Percentiles rank a stretch among this genome's conserved stretches.
Conservation (phyloP, 2,113 vertebrate species). For the Tragulus kanchil region DNA sequence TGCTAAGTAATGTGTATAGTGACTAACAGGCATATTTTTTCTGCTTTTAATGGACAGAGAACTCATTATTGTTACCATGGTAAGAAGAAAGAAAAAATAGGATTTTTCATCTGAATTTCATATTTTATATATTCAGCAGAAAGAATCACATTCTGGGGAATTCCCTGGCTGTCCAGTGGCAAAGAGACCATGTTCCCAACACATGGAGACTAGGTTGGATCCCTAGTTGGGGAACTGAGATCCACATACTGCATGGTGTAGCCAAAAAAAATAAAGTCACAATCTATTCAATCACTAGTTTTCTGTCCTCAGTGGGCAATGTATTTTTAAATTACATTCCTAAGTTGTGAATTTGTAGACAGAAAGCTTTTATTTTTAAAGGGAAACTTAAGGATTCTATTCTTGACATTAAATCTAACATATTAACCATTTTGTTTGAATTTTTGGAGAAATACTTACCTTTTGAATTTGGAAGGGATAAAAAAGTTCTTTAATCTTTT, state of each 20-base stretch:
- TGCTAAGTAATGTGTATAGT: not conserved
- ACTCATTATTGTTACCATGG: not conserved
- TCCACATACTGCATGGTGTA: not conserved
- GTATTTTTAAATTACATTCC: slow-evolving; percentile 39
- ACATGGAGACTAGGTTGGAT: not conserved
- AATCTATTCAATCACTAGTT: not conserved
- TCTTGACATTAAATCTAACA: slow-evolving; percentile 26
- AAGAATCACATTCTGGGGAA: not conserved
- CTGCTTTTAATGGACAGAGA: not conserved
- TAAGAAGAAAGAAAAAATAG: slow-evolving; percentile 43
- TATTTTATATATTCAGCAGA: slow-evolving; percentile 15
- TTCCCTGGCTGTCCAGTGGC: not conserved
- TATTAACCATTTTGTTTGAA: slow-evolving; percentile 15
- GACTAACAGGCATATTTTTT: not conserved
- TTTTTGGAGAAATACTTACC: slow-evolving; percentile 51
- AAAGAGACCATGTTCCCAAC: not conserved
- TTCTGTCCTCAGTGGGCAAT: slow-evolving; percentile 8
- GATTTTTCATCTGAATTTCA: slow-evolving; percentile 23
- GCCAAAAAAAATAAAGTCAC: not conserved
- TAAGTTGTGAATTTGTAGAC: slow-evolving; percentile 6
- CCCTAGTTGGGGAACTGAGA: not conserved
- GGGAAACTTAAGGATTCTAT: slow-evolving; percentile 26
- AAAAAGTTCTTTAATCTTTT: slow-evolving; percentile 34
- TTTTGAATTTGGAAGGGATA: slow-evolving; percentile 49
- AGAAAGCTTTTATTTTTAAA: slow-evolving; percentile 31